Conservation (phyloP, 2,113 vertebrate genomes). For the Lampris incognitus region DNA sequence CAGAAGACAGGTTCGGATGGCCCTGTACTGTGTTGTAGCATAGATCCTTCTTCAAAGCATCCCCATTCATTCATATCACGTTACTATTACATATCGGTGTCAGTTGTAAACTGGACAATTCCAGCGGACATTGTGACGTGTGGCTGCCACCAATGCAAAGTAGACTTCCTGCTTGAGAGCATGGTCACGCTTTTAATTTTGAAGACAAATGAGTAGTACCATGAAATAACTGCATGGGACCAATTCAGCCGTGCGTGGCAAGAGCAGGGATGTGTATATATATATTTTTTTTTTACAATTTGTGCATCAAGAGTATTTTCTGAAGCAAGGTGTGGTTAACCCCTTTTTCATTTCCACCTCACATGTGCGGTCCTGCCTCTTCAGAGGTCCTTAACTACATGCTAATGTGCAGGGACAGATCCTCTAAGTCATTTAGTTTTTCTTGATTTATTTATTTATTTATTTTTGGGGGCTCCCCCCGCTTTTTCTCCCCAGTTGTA, state of each 20-base stretch:
- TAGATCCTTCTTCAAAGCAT: too few relatives aligned
- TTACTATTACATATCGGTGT: too few relatives aligned
- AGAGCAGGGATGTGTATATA: slow-evolving; percentile 20
- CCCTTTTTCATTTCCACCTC: neutral
- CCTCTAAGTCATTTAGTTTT: too few relatives aligned
- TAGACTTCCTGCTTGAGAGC: too few relatives aligned
- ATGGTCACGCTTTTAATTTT: neutral
- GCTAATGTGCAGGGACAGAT: neutral
- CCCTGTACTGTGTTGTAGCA: too few relatives aligned
- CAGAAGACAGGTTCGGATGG: neutral
- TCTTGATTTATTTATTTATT: too few relatives aligned
- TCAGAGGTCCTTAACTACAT: neutral
- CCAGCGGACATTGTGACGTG: too few relatives aligned
- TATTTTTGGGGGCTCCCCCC: too few relatives aligned
- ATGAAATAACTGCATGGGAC: neutral
- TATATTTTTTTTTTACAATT: neutral
- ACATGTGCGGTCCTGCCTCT: neutral
- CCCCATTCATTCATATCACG: neutral
- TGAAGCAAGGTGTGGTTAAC: slow-evolving; percentile 45
- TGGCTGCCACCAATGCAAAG: too few relatives aligned
- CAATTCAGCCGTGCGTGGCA: neutral
- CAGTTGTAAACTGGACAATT: too few relatives aligned
- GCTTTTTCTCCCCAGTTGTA: too few relatives aligned
- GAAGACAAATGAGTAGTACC: neutral
- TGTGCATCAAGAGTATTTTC: slow-evolving; percentile 18